Evolutionary conservation across 2,113 vertebrate species (phyloP).

Genomic region (Amphiprion ocellaris): DNA sequence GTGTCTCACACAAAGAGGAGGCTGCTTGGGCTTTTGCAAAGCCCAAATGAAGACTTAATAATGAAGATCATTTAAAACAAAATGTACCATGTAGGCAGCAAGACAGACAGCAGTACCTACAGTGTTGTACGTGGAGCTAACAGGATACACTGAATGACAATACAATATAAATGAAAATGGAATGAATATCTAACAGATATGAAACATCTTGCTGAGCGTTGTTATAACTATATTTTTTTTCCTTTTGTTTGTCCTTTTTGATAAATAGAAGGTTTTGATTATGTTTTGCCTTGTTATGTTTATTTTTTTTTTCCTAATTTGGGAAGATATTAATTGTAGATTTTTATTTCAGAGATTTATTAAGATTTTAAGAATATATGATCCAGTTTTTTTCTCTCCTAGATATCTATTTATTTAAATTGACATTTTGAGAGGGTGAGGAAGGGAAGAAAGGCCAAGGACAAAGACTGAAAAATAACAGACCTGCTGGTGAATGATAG

Average conservation of each 20-base stretch:
- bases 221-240: constrained; percentile 31
- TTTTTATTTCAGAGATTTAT: constrained; percentile 69
- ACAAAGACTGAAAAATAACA: constrained; percentile 8
- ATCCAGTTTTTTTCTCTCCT: constrained; percentile 46
- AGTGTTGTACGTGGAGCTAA: constrained; percentile 30
- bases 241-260: constrained; percentile 60
- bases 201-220: constrained; percentile 51
- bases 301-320: constrained; percentile 38
- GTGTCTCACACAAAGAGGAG: constrained; percentile 38
- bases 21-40: constrained; percentile 39
- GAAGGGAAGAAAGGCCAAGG: constrained; percentile 38
- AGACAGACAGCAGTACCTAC: constrained; percentile 15
- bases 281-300: constrained; percentile 27
- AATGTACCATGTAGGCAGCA: constrained; percentile 30
- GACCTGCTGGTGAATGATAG: constrained; percentile 60
- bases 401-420: constrained; percentile 79
- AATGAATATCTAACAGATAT: constrained; percentile 44
- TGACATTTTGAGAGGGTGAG: constrained; percentile 69
- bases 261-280: constrained; percentile 61
- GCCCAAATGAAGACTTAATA: constrained; percentile 39
- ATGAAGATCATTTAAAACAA: constrained; percentile 55
- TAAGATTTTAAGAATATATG: constrained; percentile 67
- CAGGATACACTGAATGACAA: constrained; percentile 37
- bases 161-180: constrained; percentile 17
- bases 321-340: constrained; percentile 61